Base-by-base conservation (phyloP, 1,140 invertebrate species). In the Euura lappo region DNA sequence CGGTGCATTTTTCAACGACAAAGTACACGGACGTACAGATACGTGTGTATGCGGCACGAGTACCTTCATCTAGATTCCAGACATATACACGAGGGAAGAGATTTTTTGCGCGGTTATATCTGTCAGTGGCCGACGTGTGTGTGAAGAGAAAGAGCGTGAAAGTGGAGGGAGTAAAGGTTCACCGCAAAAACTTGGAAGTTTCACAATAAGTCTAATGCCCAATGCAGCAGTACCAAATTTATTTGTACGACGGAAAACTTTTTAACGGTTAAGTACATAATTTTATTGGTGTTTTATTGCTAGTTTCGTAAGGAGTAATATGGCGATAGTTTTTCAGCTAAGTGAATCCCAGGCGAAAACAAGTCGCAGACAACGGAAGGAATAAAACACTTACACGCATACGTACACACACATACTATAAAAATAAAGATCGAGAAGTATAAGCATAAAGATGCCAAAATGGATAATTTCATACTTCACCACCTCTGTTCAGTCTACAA, bases 201-300 rank as follows among this genome's bases (percentile, higher is more conserved):
- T 28, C 28, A 28, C 28, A 28, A 28, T 28, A 28, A 28, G 28
- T 28, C 28, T 28, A 28, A 28, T 1, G 28, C 28, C 28, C 28
- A 28, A 28, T 28, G 28, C 28, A 28, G 28, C 0, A 28, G 28
- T 28, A 28, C 28, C 28, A 28, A 28, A 1, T 28, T 28, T 28
- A 28, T 28, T 28, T 28, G 28, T 28, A 28, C 28, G 28, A 28
- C 51, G 51, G 0, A n/a, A 60, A 60, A 60, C 51, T 60, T 60
- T 60, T 60, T 60, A 6, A n/a, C 51, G 8, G 5, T 3, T 8
- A 60, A 60, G 51, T 60, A 11, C 8, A 60, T 60, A 60, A 60
- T 60, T 60, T 60, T 60, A 60, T 60, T 60, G 51, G 51, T 60
- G 51, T 60, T 60, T 60, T 60, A 60, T 60, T 60, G 13, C 51